Base-by-base conservation (phyloP, 2,888 invertebrate species). In the Brenthis hecate region DNA sequence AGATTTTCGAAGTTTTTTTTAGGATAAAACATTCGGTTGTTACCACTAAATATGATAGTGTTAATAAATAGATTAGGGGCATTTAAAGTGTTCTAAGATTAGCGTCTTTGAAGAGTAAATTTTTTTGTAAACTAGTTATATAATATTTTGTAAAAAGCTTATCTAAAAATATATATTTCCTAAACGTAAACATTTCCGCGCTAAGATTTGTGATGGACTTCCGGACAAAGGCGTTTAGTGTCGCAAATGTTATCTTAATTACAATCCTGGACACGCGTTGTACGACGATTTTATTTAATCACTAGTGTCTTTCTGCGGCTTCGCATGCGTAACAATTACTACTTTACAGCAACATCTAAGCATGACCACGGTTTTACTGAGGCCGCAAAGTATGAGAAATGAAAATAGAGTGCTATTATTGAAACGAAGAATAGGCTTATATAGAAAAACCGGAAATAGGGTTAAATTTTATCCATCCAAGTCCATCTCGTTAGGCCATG, bases 1-100 rank as follows among this genome's bases (percentile, higher is more conserved):
- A 74, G 75, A 77, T 75, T 50, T 28, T 11, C 1, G 3, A 77
- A 74, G 76, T 77, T 75, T 80, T 76, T 73, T 75, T 73, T 73
- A 78, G 81, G 82, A 84, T 85, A 84, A 85, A 85, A 84, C 81
- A 28, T 85, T 77, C 81, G 82, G 77, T 81, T 84, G 81, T 85
- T 85, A 83, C 86, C 84, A 82, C 80, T 82, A 81, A n/a, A n/a
- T n/a, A 81, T 77, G 80, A 80, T 79, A 80, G 79, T 75, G 76
- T 78, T 70, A 74, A 75, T 76, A 72, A 72, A 72, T 64, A 65
- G 23, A 60, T 19, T 23, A 23, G 13, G 8, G 14, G 50, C 13
- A 53, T 54, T 58, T 56, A 43, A 56, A 56, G 28, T 63, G n/a
- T 47, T 55, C 8, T 63, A 55, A 56, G 47, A 63, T 32, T 14